Base-by-base conservation (phyloP, 2,888 invertebrate species). In the Oasisia sp. region DNA sequence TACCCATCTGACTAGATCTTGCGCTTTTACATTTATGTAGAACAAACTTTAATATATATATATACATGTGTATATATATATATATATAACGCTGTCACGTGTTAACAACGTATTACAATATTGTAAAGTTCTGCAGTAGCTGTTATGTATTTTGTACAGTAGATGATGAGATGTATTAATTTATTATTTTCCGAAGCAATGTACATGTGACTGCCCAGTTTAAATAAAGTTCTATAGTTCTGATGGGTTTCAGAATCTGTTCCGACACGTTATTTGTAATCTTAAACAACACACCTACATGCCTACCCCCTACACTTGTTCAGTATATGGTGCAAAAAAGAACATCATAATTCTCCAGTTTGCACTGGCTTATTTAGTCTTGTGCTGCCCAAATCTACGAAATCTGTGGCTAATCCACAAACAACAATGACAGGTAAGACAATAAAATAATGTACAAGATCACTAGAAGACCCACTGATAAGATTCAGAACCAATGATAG, bases 181-280 rank as follows among this genome's bases (percentile, higher is more conserved):
- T 44, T 38, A 38, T 90, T 90, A 90, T 90, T 90, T 90, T 32
- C 32, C 90, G 38, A 90, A 90, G 38, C 32, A 38, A 32, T 90
- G 44, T 90, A 90, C 44, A 90, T 90, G 44, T 90, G 74, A 90
- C 90, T 90, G 90, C 90, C 90, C 90, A 90, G 32, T 44, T 38
- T 90, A 90, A 38, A 90, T 90, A 90, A 74, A 74, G 74, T 74
- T 27, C 74, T 74, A 74, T 74, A 74, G 74, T 74, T 74, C 74
- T 74, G 74, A 74, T 74, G 27, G 74, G 74, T 74, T 74, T 74
- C 74, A 74, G 74, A 74, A 74, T 74, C 27, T 74, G 19, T 74
- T 27, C 74, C 27, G n/a, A 7, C 14, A 27, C 7, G 9, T 50
- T 50, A 50, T 74, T 74, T 74, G 7, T 74, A 27, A 14, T 74